Conservation (phyloP, 2,797 vertebrate species). For the Phaenicophaeus curvirostris region DNA sequence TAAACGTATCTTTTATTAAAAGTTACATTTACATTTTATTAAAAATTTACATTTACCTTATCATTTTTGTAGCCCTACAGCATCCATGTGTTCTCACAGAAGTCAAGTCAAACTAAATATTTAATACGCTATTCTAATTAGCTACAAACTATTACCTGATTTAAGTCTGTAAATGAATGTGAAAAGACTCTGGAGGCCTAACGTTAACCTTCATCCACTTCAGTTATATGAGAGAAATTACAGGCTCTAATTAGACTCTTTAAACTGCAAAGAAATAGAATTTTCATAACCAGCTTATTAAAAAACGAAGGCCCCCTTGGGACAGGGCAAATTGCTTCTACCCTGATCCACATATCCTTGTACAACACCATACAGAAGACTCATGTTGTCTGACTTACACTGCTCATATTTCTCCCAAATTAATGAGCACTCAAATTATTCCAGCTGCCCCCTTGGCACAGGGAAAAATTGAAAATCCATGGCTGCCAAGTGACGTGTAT, state of each 20-base stretch:
- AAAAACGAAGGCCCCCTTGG: conserved; percentile 76
- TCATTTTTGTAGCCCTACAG: conserved; percentile 61
- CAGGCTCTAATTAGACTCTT: conserved; percentile 83
- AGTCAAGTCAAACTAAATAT: conserved; percentile 79
- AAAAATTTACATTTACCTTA: conserved; percentile 76
- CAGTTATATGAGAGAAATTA: conserved; percentile 79
- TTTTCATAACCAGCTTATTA: conserved; percentile 86
- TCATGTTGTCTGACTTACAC: conserved; percentile 76
- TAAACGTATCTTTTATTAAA: conserved; percentile 78
- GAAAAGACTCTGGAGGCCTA: conserved; percentile 78
- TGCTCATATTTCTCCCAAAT: conserved; percentile 81
- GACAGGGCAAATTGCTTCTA: conserved; percentile 79
- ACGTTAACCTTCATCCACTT: conserved; percentile 82
- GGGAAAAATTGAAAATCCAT: conserved; percentile 77
- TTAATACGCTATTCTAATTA: conserved; percentile 82
- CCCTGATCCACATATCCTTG: conserved; percentile 79
- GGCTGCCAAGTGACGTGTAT: conserved; percentile 79
- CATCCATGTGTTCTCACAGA: conserved; percentile 65
- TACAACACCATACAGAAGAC: conserved; percentile 75
- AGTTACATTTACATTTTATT: conserved; percentile 74
- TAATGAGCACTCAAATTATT: conserved; percentile 81
- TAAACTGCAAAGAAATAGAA: conserved; percentile 85
- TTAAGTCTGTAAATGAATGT: conserved; percentile 82
- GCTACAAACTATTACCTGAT: conserved; percentile 84
- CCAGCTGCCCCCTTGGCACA: conserved; percentile 84